phyloP scores from a whole-genome alignment of 2,113 vertebrate species.

The Nibea albiflora region DNA sequence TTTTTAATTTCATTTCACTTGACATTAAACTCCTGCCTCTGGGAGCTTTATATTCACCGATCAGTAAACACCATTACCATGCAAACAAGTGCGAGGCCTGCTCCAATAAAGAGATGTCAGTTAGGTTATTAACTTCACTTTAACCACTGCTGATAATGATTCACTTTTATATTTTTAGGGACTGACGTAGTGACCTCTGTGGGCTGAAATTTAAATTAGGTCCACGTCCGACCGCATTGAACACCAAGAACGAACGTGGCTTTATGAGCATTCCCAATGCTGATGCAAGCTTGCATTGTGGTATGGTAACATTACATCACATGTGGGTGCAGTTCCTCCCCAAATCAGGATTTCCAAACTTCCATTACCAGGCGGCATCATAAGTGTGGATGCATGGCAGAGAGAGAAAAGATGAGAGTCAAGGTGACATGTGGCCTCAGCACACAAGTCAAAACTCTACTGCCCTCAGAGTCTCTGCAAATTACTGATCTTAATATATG shows the following conservation, averaged over 20 bases:
- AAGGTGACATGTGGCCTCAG: background rate
- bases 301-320: background rate
- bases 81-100: conserved; percentile 8
- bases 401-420: background rate
- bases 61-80: conserved; percentile 52
- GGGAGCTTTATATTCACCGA: conserved; percentile 50
- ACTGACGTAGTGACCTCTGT: background rate
- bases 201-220: background rate
- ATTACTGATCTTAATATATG: background rate
- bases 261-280: too few species aligned
- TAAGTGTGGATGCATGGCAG: too few species aligned
- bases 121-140: background rate
- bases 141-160: background rate
- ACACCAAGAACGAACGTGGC: background rate
- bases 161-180: background rate
- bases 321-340: background rate
- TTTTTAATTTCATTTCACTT: conserved; percentile 26
- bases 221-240: background rate
- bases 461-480: background rate
- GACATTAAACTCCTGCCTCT: conserved; percentile 32
- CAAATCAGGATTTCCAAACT: background rate
- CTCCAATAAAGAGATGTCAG: background rate
- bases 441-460: background rate
- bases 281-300: background rate
- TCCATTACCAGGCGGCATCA: background rate